Evolutionary conservation across 2,113 vertebrate species (phyloP).

Genomic region (Machaerirhynchus nigripectus): DNA sequence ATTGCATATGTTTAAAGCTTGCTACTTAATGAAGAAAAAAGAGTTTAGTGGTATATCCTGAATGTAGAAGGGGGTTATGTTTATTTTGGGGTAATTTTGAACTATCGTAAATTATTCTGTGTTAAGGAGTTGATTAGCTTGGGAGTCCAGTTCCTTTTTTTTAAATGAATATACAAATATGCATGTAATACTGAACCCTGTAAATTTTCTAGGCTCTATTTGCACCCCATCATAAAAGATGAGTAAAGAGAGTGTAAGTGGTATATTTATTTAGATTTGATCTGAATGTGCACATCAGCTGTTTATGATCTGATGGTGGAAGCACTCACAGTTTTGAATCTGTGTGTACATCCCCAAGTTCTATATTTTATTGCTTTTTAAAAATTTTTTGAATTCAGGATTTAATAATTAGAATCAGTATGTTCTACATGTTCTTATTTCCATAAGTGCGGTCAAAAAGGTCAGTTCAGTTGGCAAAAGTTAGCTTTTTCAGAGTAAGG

Average conservation of each 20-base stretch:
- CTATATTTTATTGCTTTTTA: not conserved
- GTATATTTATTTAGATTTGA: not conserved
- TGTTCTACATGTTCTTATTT: not conserved
- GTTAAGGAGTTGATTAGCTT: not conserved
- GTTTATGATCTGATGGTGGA: not conserved
- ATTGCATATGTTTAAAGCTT: not conserved
- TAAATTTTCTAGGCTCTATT: not conserved
- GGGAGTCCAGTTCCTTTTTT: not conserved
- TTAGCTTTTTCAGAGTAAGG: not conserved
- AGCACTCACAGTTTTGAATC: not conserved
- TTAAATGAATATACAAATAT: not conserved
- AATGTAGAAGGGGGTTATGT: not conserved
- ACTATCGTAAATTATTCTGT: not conserved
- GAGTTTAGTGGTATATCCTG: not conserved
- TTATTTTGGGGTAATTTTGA: not conserved
- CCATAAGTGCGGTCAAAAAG: not conserved
- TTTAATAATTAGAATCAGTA: not conserved
- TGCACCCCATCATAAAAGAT: not conserved
- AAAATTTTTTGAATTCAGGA: not conserved
- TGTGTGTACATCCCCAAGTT: not conserved
- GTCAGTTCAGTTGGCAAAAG: not conserved
- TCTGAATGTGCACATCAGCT: not conserved
- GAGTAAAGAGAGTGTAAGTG: not conserved
- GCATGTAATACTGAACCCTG: not conserved
- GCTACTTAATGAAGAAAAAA: not conserved